These are phyloP conservation scores for Caenorhabditis afra DNA, from an alignment of 2,888 invertebrate genomes.

Conservation along the genomic window DNA sequence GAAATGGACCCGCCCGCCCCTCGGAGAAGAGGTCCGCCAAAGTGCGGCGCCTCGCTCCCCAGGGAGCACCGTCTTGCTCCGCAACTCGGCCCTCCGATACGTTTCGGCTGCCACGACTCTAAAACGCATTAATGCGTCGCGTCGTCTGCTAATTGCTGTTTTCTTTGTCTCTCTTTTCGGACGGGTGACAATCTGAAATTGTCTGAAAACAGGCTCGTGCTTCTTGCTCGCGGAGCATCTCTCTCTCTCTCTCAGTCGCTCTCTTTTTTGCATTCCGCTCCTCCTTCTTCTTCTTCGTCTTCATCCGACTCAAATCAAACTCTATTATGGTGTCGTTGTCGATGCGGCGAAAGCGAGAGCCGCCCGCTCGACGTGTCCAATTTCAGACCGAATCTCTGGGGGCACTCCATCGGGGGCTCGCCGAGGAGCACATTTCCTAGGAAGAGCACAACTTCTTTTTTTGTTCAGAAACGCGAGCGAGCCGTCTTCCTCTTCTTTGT, in stretches of 20 bases:
- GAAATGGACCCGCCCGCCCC: slow-evolving; percentile 26
- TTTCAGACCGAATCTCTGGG: slow-evolving; percentile 56
- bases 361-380: slow-evolving; percentile 44
- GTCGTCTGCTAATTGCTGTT: slow-evolving; percentile 19
- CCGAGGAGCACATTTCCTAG: slow-evolving; percentile 2
- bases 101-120: background rate
- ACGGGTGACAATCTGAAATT: slow-evolving; percentile 6
- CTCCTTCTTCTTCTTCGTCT: slow-evolving; percentile 23
- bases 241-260: slow-evolving; percentile 13
- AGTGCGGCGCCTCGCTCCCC: slow-evolving; percentile 42
- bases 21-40: background rate
- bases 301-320: slow-evolving; percentile 54
- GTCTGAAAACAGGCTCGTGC: slow-evolving; percentile 10
- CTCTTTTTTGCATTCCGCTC: background rate
- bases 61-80: slow-evolving; percentile 4
- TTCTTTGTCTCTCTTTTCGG: slow-evolving; percentile 1
- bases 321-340: slow-evolving; percentile 52
- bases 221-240: background rate
- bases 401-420: slow-evolving; percentile 11
- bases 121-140: background rate
- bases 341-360: slow-evolving; percentile 7
- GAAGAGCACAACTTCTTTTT: slow-evolving; percentile 5
- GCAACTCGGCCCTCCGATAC: slow-evolving; percentile 2
- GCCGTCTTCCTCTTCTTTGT: background rate
- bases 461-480: background rate